Base-by-base conservation (phyloP, 2,888 invertebrate species). In the Leptura quadrifasciata region DNA sequence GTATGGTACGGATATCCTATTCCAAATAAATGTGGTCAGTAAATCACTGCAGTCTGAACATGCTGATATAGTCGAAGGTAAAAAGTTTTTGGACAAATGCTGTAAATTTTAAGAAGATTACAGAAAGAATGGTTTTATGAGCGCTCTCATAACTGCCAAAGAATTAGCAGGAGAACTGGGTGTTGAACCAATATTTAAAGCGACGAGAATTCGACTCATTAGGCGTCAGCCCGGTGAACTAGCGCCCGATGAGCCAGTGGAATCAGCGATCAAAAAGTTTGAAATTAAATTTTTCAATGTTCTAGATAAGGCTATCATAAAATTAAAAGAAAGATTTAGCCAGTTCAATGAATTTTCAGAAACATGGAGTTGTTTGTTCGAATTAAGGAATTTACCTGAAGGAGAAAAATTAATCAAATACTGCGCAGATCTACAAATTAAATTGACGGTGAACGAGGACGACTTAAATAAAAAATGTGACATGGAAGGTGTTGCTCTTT, bases 1-100 rank as follows among this genome's bases (percentile, higher is more conserved):
- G 81, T 84, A 81, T 86, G 85, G 84, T 86, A 86, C 80, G 85
- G 85, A 85, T 18, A 83, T 86, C 80, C 84, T 84, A 75, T 80
- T 85, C 52, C 81, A 84, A 80, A 80, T 83, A 15, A 84, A 84
- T 81, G 67, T 83, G 47, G 76, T 81, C 35, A 81, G 79, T 78
- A 84, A 81, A 81, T 77, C 77, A 63, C 74, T 80, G 67, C 80
- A 79, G 76, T 75, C 76, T 60, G 58, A 52, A 78, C 67, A 79
- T 47, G 75, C 80, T 55, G 78, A 82, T 77, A 65, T 84, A 67
- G 64, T 73, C 73, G 72, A 81, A 77, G 76, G 75, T 61, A 74
- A 77, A 77, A 78, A 83, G 79, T 75, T 82, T 76, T 76, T 83
- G 54, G 72, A 72, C 18, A 76, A 78, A 77, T 77, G 69, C 76